A percentile compares a stretch with the other conserved stretches of the same genome.
Conservation (phyloP, 2,797 vertebrate species). For the Enteromius argenteus region DNA sequence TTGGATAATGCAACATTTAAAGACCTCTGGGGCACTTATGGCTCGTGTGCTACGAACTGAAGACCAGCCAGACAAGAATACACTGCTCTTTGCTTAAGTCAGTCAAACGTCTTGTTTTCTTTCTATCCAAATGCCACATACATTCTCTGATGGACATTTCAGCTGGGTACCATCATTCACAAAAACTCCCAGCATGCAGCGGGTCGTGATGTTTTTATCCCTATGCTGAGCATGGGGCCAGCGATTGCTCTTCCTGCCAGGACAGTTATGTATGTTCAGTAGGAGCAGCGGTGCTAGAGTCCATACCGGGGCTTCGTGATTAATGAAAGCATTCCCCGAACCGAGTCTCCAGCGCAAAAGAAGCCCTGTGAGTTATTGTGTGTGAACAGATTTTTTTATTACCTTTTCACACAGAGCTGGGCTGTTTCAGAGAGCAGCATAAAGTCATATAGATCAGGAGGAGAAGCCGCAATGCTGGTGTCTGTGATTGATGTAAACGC, state of each 20-base stretch:
- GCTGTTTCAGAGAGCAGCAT: slow-evolving; percentile 53
- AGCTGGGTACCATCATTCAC: slow-evolving; percentile 63
- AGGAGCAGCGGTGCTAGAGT: slow-evolving; percentile 46
- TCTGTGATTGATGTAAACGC: slow-evolving; percentile 43
- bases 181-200: slow-evolving; percentile 60
- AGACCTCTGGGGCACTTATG: background rate
- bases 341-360: slow-evolving; percentile 50
- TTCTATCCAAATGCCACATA: slow-evolving; percentile 43
- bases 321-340: slow-evolving; percentile 61
- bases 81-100: slow-evolving; percentile 15
- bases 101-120: slow-evolving; percentile 49
- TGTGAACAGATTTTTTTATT: slow-evolving; percentile 67
- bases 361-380: slow-evolving; percentile 63
- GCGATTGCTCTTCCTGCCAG: slow-evolving; percentile 65
- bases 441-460: slow-evolving; percentile 57
- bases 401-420: slow-evolving; percentile 53
- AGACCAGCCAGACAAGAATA: background rate
- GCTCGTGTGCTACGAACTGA: background rate
- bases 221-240: slow-evolving; percentile 75
- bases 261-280: slow-evolving; percentile 61
- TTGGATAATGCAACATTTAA: slow-evolving; percentile 1
- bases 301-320: slow-evolving; percentile 52
- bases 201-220: slow-evolving; percentile 75
- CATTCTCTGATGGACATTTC: slow-evolving; percentile 61
- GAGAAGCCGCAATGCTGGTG: slow-evolving; percentile 24